Evolutionary conservation across 23 tunicate genomes (phyloP), one percentile per base, ranked within the genome.

Genomic region (Styela clava): DNA sequence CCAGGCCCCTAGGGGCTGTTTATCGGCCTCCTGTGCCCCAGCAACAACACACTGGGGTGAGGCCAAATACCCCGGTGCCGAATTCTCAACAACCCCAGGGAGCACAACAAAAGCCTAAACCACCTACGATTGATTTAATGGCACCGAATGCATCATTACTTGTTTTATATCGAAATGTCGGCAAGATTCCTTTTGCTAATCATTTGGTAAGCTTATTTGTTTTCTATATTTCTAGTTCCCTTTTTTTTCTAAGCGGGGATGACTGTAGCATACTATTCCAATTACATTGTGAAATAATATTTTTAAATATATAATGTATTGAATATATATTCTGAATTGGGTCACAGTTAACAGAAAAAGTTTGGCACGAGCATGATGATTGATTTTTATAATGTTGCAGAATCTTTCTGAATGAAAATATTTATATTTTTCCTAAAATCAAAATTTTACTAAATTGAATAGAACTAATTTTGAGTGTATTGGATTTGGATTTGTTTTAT

Each of bases 131-230:
- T 19, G 98, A 93, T 73, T 82, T 93, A 16, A 93, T 93, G 98
- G 98, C 98, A 16, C 88, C 89, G 16, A 85, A 93, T 74, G 98
- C 98, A 1, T 93, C 98, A 1, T 52, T 87, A 3, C 65, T 87
- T 61, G 98, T 93, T 24, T 63, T 93, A 61, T 76, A 72, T 44
- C 82, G 98, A 32, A 93, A 93, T 69, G 63, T 83, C 24, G 98
- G 98, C 0, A 88, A 84, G 62, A 87, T 69, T 64, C 81, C 79
- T 5, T 87, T 93, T 34, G 86, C 86, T 1, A 86, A 85, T 78
- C 44, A 33, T 30, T 69, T 82, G 79, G 97, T 92, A 24, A 83
- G 92, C 23, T 16, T 24, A 18, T 67, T 67, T 18, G n/a, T n/a
- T n/a, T n/a, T n/a, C 22, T 61, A 61, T 21, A 21, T 61, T 61